These are phyloP conservation scores for Anas acuta DNA, from an alignment of 2,797 vertebrate genomes.

Conservation along the genomic window DNA sequence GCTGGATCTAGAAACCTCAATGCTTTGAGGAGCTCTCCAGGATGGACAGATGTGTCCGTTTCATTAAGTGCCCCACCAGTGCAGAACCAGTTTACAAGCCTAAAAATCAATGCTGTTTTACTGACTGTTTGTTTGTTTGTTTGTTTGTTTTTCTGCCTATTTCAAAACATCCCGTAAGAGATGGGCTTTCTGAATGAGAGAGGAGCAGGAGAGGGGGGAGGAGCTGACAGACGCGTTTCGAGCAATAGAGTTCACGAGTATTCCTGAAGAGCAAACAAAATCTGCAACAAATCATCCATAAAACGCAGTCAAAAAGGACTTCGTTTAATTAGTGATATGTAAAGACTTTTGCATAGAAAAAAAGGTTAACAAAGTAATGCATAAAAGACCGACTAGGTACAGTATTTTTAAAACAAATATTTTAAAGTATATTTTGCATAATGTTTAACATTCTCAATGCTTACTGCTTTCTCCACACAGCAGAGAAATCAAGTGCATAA, in stretches of 20 bases:
- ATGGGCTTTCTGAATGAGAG: background rate
- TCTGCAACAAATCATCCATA: conserved; percentile 63
- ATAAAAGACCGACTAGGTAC: conserved; percentile 79
- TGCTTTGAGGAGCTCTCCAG: background rate
- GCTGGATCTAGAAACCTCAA: background rate
- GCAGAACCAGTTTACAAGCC: background rate
- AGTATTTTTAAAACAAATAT: conserved; percentile 87
- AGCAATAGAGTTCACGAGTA: background rate
- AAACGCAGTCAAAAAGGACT: conserved; percentile 78
- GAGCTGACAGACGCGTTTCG: background rate
- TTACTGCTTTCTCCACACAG: conserved; percentile 88
- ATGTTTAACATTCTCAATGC: conserved; percentile 84
- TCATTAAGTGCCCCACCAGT: background rate
- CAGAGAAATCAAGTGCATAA: conserved; percentile 90
- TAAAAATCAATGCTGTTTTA: background rate
- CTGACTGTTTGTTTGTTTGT: no score
- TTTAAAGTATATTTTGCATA: conserved; percentile 83
- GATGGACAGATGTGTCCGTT: background rate
- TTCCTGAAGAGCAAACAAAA: conserved; percentile 32
- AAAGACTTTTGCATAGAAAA: conserved; percentile 90
- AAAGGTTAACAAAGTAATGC: conserved; percentile 86
- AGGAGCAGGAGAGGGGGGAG: background rate
- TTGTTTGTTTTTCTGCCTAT: background rate
- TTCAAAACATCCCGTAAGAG: background rate
- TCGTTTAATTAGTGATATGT: conserved; percentile 87